Conservation (phyloP, 2,113 vertebrate species). For the Athene cunicularia region DNA sequence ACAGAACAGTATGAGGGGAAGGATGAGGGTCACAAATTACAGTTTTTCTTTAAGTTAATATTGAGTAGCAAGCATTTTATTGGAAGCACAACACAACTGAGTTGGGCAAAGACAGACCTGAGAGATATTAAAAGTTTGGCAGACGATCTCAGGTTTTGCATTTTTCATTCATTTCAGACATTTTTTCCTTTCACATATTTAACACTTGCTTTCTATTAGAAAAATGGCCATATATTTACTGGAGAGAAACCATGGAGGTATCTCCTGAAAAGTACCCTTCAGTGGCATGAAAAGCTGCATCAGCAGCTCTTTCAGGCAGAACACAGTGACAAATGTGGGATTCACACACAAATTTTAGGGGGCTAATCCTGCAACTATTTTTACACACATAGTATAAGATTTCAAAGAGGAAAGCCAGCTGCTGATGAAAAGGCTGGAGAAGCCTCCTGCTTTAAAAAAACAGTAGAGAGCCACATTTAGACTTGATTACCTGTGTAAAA, state of each 20-base stretch:
- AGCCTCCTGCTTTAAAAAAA: background rate
- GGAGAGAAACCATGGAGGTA: background rate
- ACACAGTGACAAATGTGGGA: background rate
- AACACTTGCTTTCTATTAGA: background rate
- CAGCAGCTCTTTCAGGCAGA: background rate
- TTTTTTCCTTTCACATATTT: background rate
- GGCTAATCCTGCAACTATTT: background rate
- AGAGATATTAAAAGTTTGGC: background rate
- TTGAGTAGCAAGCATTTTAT: background rate
- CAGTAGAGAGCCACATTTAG: background rate
- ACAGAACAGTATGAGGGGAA: background rate
- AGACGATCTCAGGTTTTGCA: background rate
- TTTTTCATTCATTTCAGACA: background rate
- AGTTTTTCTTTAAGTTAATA: background rate
- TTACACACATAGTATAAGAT: background rate
- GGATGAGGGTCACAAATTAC: background rate
- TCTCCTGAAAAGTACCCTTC: background rate
- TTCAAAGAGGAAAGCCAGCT: background rate
- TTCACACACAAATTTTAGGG: background rate
- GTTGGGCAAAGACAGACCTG: background rate
- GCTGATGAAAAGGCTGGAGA: background rate
- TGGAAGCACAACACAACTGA: background rate
- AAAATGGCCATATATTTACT: background rate
- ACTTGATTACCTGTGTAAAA: background rate
- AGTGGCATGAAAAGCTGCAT: background rate